Evolutionary conservation across 2,888 invertebrate genomes (phyloP).

Genomic region (Tiphia femorata): DNA sequence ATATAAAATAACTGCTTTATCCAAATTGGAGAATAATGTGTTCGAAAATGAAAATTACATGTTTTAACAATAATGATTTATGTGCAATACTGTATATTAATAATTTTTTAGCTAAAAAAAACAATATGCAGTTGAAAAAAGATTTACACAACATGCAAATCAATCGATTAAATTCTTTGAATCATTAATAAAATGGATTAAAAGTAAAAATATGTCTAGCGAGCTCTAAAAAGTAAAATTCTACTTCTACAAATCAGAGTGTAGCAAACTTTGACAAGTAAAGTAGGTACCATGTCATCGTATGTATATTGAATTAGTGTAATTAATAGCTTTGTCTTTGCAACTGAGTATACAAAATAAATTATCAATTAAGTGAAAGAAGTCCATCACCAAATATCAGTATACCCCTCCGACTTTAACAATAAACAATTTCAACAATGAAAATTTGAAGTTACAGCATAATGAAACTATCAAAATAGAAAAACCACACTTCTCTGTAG

Average conservation of each 20-base stretch:
- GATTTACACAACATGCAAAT: no score
- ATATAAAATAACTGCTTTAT: no score
- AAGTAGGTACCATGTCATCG: conserved; percentile 65
- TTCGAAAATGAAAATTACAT: no score
- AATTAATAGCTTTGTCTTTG: conserved; percentile 19
- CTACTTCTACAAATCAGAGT: conserved; percentile 54
- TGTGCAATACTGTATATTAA: no score
- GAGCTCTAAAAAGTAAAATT: conserved; percentile 22
- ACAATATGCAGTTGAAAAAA: neutral
- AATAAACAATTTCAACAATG: neutral
- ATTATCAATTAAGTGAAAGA: conserved; percentile 15
- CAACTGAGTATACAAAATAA: conserved; percentile 25
- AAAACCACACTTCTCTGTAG: neutral
- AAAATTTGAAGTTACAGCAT: neutral
- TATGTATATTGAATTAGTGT: conserved; percentile 45
- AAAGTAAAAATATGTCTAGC: neutral
- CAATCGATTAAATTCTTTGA: neutral
- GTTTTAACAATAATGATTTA: no score
- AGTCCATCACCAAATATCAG: conserved; percentile 60
- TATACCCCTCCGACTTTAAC: conserved; percentile 17
- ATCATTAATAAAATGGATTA: neutral
- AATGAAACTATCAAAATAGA: no score
- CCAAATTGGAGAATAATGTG: no score
- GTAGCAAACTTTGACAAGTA: conserved; percentile 68
- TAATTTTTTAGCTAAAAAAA: neutral